A percentile compares a stretch with the other conserved stretches of the same genome.
These are phyloP conservation scores for Apodemia duryi DNA, from an alignment of 2,888 invertebrate genomes.

Conservation along the genomic window DNA sequence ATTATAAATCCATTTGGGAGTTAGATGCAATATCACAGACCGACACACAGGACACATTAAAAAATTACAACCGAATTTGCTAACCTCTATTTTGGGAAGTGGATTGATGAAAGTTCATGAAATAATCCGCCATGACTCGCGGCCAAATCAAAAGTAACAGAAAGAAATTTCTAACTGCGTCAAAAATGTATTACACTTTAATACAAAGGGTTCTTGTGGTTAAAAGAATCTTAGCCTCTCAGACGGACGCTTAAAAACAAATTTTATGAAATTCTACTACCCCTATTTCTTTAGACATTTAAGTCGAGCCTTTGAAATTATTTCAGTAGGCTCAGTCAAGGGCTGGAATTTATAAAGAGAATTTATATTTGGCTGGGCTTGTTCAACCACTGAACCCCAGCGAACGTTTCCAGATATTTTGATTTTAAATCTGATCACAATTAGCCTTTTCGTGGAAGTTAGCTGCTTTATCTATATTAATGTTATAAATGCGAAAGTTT, in stretches of 20 bases:
- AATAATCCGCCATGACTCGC: too few species aligned
- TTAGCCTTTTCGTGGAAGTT: too few species aligned
- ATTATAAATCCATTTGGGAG: too few species aligned
- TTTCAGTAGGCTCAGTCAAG: conserved; percentile 4
- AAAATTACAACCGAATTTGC: too few species aligned
- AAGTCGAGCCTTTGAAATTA: conserved; percentile 3
- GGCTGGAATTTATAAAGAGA: not conserved
- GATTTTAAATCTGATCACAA: not conserved
- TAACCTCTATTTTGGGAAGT: too few species aligned
- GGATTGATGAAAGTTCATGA: too few species aligned
- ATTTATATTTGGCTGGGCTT: not conserved
- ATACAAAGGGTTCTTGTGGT: not conserved
- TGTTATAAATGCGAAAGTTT: too few species aligned
- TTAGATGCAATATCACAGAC: too few species aligned
- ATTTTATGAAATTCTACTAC: not conserved
- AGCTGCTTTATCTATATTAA: too few species aligned
- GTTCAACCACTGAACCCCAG: not conserved
- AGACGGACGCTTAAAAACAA: not conserved
- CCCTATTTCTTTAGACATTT: conserved; percentile 1
- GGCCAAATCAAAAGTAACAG: not conserved
- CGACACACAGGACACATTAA: too few species aligned
- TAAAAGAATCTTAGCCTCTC: conserved; percentile 3
- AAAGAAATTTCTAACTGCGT: conserved; percentile 1
- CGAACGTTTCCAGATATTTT: not conserved
- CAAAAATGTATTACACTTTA: not conserved